phyloP scores from a whole-genome alignment of 1,140 invertebrate species.

The Sesamia nonagrioides region DNA sequence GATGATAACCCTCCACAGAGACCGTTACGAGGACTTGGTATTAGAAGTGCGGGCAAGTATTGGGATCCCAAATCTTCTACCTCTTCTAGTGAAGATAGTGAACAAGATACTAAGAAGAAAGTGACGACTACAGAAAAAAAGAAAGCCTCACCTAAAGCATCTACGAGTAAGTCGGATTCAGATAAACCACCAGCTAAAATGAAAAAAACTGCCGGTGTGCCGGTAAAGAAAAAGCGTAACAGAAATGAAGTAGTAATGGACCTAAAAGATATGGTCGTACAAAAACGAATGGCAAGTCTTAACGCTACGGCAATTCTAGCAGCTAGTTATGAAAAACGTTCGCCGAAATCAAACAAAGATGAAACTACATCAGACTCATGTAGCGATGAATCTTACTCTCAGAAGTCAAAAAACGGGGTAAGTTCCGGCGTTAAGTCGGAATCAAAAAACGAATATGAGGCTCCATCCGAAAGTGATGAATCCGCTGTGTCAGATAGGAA shows the following conservation, averaged over 20 bases:
- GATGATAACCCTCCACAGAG: conserved; percentile 87
- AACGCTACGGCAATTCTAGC: conserved; percentile 97
- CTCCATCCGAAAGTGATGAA: conserved; percentile 88
- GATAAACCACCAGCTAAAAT: conserved; percentile 80
- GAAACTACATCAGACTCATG: conserved; percentile 86
- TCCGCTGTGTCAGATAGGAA: conserved; percentile 87
- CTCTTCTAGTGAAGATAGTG: conserved; percentile 87
- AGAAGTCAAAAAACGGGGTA: conserved; percentile 84
- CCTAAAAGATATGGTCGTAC: conserved; percentile 95
- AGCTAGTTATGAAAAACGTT: conserved; percentile 95
- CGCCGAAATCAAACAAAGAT: conserved; percentile 88
- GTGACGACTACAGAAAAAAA: conserved; percentile 72
- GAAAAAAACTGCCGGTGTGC: conserved; percentile 78
- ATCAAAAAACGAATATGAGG: conserved; percentile 87
- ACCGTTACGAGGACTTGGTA: conserved; percentile 91
- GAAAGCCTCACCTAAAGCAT: conserved; percentile 72
- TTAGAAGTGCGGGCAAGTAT: conserved; percentile 93
- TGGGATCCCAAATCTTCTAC: conserved; percentile 92
- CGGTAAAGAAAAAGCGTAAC: conserved; percentile 83
- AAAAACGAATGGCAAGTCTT: conserved; percentile 96
- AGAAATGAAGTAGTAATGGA: conserved; percentile 93
- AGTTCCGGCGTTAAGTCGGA: conserved; percentile 85
- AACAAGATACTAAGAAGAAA: conserved; percentile 82
- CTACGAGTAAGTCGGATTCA: conserved; percentile 84
- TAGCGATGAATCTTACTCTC: conserved; percentile 87